Base-by-base conservation (phyloP, 2,113 vertebrate species). In the Mesitornis unicolor region DNA sequence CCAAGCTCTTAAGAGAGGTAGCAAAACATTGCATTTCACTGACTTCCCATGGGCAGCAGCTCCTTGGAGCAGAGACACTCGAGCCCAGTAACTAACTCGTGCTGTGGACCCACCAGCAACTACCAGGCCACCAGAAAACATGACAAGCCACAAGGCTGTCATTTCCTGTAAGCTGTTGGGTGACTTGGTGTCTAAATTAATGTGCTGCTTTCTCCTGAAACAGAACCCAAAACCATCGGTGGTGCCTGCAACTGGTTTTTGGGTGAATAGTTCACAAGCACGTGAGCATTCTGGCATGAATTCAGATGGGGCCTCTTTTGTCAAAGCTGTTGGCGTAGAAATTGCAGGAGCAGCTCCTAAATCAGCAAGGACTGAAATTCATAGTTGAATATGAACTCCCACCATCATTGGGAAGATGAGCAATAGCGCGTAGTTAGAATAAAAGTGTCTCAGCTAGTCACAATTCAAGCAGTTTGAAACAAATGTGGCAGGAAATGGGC, bases 401-500 rank as follows among this genome's bases (percentile, higher is more conserved):
- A 8, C 64, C 43, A 22, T 84, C 56, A 21, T 0, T 51, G 95
- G 82, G 75, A 92, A 84, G 95, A 94, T 88, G 85, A 96, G 90
- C 85, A 84, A 71, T 75, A 84, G 85, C 11, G 3, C 43, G 25
- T 74, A 63, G 68, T 71, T 94, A 69, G 94, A 85, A 64, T 81
- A 81, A 88, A 90, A 93, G 79, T 64, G 88, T 76, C 87, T 84
- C 48, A 54, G 64, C 85, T 67, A 40, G 71, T 95, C 94, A 87
- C 88, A 89, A 76, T 76, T 83, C 89, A 87, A 89, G 91, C 16
- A 1, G 48, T 76, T 90, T 89, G 73, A 77, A 89, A 89, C 74
- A 85, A 84, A 86, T 35, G 77, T 93, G 95, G 67, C 94, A 90
- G 86, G 89, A 96, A 92, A 93, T 95, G 86, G 90, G 92, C 92